Conservation (phyloP, 2,888 invertebrate species). For the Bibio marci region DNA sequence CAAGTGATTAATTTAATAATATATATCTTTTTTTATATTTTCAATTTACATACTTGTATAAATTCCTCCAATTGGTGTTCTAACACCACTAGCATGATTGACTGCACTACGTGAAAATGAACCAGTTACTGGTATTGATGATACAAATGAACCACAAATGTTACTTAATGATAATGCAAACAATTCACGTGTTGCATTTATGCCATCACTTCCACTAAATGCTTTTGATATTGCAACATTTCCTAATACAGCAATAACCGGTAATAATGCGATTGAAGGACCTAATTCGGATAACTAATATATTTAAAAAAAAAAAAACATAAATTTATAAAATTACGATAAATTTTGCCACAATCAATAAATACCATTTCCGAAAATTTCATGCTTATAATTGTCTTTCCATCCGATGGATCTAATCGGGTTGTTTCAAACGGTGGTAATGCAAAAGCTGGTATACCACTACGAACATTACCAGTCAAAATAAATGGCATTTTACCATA, state of each 20-base stretch:
- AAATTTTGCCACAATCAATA: too few relatives aligned
- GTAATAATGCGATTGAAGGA: slow-evolving; percentile 68
- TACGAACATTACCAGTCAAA: slow-evolving; percentile 50
- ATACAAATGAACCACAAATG: slow-evolving; percentile 71
- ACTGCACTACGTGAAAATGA: slow-evolving; percentile 83
- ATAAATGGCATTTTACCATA: slow-evolving; percentile 41
- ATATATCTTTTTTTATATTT: neutral
- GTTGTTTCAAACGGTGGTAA: slow-evolving; percentile 55
- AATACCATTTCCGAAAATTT: slow-evolving; percentile 21
- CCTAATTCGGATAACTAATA: slow-evolving; percentile 55
- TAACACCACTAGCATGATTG: slow-evolving; percentile 87
- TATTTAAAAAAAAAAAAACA: neutral
- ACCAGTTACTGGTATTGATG: slow-evolving; percentile 81
- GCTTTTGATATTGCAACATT: slow-evolving; percentile 93
- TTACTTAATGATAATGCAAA: slow-evolving; percentile 73
- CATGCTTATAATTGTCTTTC: slow-evolving; percentile 17
- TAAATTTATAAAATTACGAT: too few relatives aligned
- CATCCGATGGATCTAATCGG: slow-evolving; percentile 16
- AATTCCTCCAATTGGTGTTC: slow-evolving; percentile 72
- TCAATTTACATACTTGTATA: slow-evolving; percentile 53
- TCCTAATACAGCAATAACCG: slow-evolving; percentile 78
- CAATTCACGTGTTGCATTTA: slow-evolving; percentile 82
- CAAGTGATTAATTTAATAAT: slow-evolving; percentile 1
- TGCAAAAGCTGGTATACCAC: slow-evolving; percentile 50
- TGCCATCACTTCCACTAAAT: slow-evolving; percentile 65